These are phyloP conservation scores for Desoria tigrina DNA, from an alignment of 2,888 invertebrate genomes.

Conservation along the genomic window DNA sequence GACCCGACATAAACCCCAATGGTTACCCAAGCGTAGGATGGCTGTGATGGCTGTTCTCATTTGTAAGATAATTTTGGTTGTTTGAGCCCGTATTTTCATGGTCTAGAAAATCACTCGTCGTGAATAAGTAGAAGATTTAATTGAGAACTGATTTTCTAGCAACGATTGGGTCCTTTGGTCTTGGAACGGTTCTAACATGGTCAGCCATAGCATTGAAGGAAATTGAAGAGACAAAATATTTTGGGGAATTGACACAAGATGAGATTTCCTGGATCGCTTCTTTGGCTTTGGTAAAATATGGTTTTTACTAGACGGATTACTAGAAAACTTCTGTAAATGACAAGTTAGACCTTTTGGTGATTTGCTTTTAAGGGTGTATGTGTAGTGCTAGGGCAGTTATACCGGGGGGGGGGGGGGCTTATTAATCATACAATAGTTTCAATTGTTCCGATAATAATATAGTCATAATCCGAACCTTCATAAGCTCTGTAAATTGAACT, in stretches of 20 bases:
- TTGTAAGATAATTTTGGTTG: slow-evolving; percentile 26
- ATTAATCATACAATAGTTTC: too few species aligned
- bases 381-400: too few species aligned
- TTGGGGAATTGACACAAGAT: slow-evolving; percentile 58
- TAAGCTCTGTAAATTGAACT: too few species aligned
- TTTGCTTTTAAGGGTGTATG: too few species aligned
- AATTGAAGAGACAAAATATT: slow-evolving; percentile 16
- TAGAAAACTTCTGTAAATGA: too few species aligned
- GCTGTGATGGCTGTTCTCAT: slow-evolving; percentile 42
- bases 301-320: too few species aligned
- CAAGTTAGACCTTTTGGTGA: too few species aligned
- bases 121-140: too few species aligned
- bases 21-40: slow-evolving; percentile 39
- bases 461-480: too few species aligned
- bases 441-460: too few species aligned
- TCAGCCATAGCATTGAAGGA: slow-evolving; percentile 26
- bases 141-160: slow-evolving; percentile 27
- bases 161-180: slow-evolving; percentile 38
- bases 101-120: too few species aligned
- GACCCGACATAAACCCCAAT: neutral
- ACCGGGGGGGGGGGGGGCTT: too few species aligned
- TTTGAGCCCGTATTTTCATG: neutral
- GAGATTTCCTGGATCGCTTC: slow-evolving; percentile 63
- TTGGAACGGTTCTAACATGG: slow-evolving; percentile 40
- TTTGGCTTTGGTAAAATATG: slow-evolving; percentile 54